Evolutionary conservation across 2,797 vertebrate species (phyloP).

Genomic region (Lepilemur septentrionalis): DNA sequence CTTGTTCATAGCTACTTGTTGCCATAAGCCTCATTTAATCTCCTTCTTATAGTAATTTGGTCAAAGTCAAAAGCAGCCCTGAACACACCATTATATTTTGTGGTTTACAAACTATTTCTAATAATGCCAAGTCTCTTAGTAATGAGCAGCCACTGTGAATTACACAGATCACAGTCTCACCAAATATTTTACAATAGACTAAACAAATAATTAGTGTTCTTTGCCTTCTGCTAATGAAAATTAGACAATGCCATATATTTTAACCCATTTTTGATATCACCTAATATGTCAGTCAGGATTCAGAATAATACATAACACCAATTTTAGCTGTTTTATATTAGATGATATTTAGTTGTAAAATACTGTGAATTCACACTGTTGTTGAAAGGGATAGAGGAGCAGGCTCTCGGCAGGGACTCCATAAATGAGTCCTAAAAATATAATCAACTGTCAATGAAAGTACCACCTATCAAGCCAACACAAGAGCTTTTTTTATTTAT

Average conservation of each 20-base stretch:
- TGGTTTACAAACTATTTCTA: background rate
- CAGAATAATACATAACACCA: background rate
- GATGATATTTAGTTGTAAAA: background rate
- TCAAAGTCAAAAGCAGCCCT: background rate
- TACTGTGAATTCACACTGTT: background rate
- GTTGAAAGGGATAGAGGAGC: background rate
- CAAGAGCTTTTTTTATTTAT: background rate
- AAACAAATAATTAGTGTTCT: background rate
- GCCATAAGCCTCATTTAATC: background rate
- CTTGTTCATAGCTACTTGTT: background rate
- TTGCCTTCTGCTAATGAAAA: background rate
- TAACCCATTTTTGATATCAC: background rate
- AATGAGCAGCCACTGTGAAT: background rate
- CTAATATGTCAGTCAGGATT: background rate
- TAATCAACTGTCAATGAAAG: background rate
- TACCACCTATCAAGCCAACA: background rate
- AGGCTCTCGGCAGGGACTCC: background rate
- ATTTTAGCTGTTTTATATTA: background rate
- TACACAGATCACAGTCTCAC: background rate
- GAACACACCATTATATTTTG: background rate
- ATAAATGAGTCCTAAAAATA: background rate
- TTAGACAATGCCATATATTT: background rate
- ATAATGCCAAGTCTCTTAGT: background rate
- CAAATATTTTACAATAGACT: background rate
- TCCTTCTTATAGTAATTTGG: background rate